Evolutionary conservation across 1,140 invertebrate genomes (phyloP).

Genomic region (Idris sp.): DNA sequence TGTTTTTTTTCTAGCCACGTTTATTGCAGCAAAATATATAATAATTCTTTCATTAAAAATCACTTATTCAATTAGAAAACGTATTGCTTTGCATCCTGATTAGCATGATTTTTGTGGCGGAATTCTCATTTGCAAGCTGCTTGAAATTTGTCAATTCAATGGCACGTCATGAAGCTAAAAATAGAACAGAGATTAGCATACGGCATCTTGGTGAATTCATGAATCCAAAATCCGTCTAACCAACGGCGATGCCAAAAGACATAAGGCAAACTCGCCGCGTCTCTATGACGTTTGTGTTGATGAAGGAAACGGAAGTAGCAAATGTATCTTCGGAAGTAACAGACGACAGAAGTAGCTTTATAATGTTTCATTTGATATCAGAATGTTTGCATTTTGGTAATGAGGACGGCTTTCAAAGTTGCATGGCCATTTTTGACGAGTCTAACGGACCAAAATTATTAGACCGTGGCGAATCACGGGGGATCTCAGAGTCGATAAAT

Average conservation of each 20-base stretch:
- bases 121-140: not conserved
- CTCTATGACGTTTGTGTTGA: slow-evolving; percentile 20
- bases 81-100: slow-evolving; percentile 10
- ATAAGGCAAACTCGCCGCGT: slow-evolving; percentile 1
- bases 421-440: no score
- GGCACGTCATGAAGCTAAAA: slow-evolving; percentile 26
- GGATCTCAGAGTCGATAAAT: slow-evolving; percentile 59
- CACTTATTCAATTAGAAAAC: slow-evolving; percentile 11
- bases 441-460: slow-evolving; percentile 28
- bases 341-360: slow-evolving; percentile 3
- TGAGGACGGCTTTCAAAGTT: no score
- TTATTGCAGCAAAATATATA: no score
- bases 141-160: slow-evolving; percentile 27
- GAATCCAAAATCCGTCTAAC: slow-evolving; percentile 26
- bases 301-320: slow-evolving; percentile 28
- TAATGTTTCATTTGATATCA: no score
- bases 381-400: no score
- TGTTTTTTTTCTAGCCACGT: no score
- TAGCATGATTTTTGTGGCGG: slow-evolving; percentile 21
- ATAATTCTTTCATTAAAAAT: not conserved
- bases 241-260: slow-evolving; percentile 14
- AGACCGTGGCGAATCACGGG: slow-evolving; percentile 40
- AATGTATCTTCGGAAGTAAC: slow-evolving; percentile 24
- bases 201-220: slow-evolving; percentile 43
- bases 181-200: slow-evolving; percentile 25